A percentile compares a stretch with the other conserved stretches of the same genome.
phyloP scores from a whole-genome alignment of 1,140 invertebrate species.

The Coelopa frigida region DNA sequence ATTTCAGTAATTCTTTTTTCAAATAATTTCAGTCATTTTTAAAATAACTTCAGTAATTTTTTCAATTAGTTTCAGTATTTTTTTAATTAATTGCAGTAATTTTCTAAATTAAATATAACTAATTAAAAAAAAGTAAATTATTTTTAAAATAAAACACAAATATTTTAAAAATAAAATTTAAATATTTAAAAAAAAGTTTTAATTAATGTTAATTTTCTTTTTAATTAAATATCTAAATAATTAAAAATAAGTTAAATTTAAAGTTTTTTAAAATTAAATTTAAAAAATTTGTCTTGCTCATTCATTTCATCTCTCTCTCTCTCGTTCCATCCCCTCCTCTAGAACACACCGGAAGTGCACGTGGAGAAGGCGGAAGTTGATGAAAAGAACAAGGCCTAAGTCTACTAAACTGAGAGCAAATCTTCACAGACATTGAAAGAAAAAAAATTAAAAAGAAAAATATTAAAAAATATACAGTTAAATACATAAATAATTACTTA shows the following conservation, averaged over 20 bases:
- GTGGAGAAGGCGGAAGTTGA: slow-evolving; percentile 3
- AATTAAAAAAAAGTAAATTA: neutral
- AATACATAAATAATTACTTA: neutral
- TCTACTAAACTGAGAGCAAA: neutral
- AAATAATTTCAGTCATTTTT: neutral
- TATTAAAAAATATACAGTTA: neutral
- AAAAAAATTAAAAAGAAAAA: neutral
- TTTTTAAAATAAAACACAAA: neutral
- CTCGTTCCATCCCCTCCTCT: neutral
- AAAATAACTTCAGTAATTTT: neutral
- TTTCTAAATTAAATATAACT: slow-evolving; percentile 1
- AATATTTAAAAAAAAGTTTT: neutral
- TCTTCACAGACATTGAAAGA: slow-evolving; percentile 1
- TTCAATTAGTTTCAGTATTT: neutral
- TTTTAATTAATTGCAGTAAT: neutral
- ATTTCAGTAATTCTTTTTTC: neutral
- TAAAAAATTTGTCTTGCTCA: no score
- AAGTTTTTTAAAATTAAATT: no score
- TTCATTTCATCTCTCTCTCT: no score
- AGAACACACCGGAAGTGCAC: neutral
- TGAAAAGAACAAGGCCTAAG: slow-evolving; percentile 6
- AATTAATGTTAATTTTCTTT: neutral
- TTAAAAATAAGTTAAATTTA: neutral
- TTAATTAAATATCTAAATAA: neutral
- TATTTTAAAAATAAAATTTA: neutral